These are phyloP conservation scores for Vulpes lagopus DNA, from an alignment of 2,113 vertebrate genomes.

Conservation along the genomic window DNA sequence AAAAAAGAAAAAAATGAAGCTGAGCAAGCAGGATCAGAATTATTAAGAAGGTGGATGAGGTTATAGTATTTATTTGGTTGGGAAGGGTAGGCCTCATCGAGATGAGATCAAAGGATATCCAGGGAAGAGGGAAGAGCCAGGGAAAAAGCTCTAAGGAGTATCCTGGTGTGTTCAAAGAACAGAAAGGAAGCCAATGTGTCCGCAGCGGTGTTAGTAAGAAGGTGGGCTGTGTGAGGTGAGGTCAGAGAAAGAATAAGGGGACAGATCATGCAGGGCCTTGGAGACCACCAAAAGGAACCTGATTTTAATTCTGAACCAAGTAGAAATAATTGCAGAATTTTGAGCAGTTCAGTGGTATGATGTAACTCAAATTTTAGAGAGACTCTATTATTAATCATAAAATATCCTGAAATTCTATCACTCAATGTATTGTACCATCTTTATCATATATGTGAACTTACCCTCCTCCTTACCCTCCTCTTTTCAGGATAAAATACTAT, in stretches of 20 bases:
- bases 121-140: neutral
- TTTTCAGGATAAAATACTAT: constrained; percentile 9
- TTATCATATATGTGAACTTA: neutral
- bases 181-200: neutral
- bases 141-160: neutral
- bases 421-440: neutral
- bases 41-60: neutral
- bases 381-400: neutral
- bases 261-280: neutral
- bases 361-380: constrained; percentile 48
- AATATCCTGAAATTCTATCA: constrained; percentile 43
- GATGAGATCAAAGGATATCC: neutral
- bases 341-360: neutral
- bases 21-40: neutral
- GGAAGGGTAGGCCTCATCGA: neutral
- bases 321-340: neutral
- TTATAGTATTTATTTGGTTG: neutral
- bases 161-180: neutral
- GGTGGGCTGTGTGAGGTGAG: neutral
- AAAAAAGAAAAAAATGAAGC: neutral
- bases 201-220: neutral
- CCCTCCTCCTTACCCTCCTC: neutral
- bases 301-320: neutral
- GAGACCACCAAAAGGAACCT: neutral
- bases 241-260: neutral